Evolutionary conservation across 2,113 vertebrate species (phyloP), one percentile per base, ranked within the genome.

Genomic region (Riparia riparia): DNA sequence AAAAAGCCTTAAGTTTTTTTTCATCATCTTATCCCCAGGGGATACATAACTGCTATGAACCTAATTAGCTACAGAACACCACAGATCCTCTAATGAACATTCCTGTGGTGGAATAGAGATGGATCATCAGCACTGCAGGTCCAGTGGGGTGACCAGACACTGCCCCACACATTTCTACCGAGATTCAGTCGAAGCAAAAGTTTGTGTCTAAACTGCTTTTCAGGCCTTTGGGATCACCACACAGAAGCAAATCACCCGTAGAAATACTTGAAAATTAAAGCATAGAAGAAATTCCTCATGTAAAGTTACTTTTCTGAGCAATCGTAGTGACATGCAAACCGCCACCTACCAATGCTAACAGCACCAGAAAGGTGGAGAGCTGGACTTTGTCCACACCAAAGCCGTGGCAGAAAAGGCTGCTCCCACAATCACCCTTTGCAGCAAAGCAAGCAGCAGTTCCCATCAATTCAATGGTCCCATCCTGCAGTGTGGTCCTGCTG

Each of bases 11-110:
- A 89, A 56, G 60, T 51, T 95, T 95, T 96, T 96, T 96, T 95
- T 93, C 71, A 77, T 93, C 85, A 83, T 80, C 82, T 91, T 89
- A 64, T 84, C 86, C 87, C 89, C 57, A 29, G 91, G 68, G 96
- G 66, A 82, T 78, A 81, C 63, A 79, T 42, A 58, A 70, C 79
- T 90, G 77, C 79, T 79, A 66, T 60, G 87, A 92, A 96, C 71
- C 68, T 95, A 87, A 96, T 97, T 94, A 97, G 17, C 95, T 95
- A 87, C 60, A 82, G 93, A 82, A 61, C 93, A 61, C 80, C 95
- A 54, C 51, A 6, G 85, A 84, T 74, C 66, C 65, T 88, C 80
- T 85, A 95, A 96, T 89, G 89, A 95, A 93, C 63, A 53, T 85
- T 89, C 94, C 79, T 26, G 4, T 91, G 93, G 64, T 32, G 71